Percentiles rank a stretch among this genome's conserved stretches.
These are phyloP conservation scores for Andrena cerasifolii DNA, from an alignment of 1,140 invertebrate genomes.

Conservation along the genomic window DNA sequence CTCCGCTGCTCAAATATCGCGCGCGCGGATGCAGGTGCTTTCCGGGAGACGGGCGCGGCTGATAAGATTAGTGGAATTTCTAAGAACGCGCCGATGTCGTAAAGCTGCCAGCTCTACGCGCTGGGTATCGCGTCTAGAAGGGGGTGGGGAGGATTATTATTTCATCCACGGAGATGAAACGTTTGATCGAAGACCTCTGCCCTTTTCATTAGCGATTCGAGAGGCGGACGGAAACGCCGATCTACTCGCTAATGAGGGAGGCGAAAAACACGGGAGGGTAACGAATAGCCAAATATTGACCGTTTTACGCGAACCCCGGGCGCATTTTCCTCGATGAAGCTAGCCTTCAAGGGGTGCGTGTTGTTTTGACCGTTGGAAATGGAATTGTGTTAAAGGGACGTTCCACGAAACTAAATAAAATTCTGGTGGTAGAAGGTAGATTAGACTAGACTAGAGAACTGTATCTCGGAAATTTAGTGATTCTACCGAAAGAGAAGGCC, in stretches of 20 bases:
- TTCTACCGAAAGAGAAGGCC: too few relatives aligned
- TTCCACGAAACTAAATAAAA: too few relatives aligned
- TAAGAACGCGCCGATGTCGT: conserved; percentile 15
- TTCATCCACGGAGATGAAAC: background rate
- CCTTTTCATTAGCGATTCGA: conserved; percentile 8
- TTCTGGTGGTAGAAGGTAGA: too few relatives aligned
- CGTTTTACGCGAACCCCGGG: background rate
- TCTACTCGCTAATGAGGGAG: background rate
- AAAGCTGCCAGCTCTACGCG: conserved; percentile 23
- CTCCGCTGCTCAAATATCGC: conserved; percentile 46
- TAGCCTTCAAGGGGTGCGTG: background rate
- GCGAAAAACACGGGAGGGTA: background rate
- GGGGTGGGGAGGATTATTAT: conserved; percentile 5
- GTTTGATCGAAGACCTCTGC: background rate
- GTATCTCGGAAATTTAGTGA: too few relatives aligned
- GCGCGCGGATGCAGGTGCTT: conserved; percentile 56
- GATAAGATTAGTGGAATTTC: conserved; percentile 59
- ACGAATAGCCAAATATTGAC: conserved; percentile 14
- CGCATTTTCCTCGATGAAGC: background rate
- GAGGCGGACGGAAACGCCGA: background rate
- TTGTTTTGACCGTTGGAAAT: background rate
- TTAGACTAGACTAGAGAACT: too few relatives aligned
- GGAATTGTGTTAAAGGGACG: too few relatives aligned
- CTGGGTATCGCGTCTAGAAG: background rate
- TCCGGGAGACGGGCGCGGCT: background rate